These are phyloP conservation scores for Baccha elongata DNA, from an alignment of 2,888 invertebrate genomes.

Conservation along the genomic window DNA sequence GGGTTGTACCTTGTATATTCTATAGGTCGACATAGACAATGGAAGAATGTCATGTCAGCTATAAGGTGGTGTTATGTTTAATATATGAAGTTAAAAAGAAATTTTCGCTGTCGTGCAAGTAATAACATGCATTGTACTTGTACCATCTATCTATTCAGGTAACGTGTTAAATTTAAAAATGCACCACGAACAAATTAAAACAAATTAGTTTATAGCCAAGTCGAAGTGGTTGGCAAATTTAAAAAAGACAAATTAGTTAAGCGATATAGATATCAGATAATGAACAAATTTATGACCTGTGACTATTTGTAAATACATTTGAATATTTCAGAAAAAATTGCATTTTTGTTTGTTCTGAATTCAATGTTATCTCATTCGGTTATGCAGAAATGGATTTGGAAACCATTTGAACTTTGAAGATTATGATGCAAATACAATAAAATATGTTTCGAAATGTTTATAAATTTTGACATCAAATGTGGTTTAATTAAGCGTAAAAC, in stretches of 20 bases:
- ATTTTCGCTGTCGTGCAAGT: constrained; percentile 60
- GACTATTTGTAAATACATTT: constrained; percentile 25
- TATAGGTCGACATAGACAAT: constrained; percentile 24
- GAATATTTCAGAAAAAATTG: too few species aligned
- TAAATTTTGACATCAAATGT: too few species aligned
- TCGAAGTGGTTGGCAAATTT: constrained; percentile 45
- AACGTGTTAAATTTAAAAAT: constrained; percentile 62
- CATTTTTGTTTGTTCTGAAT: too few species aligned
- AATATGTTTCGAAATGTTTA: too few species aligned
- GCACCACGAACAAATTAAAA: constrained; percentile 60
- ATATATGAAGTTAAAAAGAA: constrained; percentile 16
- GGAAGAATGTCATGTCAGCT: constrained; percentile 28
- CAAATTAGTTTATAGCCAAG: constrained; percentile 34
- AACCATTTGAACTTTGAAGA: too few species aligned
- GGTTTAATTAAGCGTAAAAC: too few species aligned
- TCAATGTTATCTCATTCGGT: too few species aligned
- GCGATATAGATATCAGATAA: constrained; percentile 25
- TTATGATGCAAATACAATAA: too few species aligned
- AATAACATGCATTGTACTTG: constrained; percentile 59
- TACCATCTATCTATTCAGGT: too few species aligned
- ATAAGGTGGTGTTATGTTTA: constrained; percentile 10
- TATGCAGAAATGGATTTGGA: too few species aligned
- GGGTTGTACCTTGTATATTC: constrained; percentile 1
- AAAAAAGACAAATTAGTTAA: constrained; percentile 37
- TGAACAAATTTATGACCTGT: constrained; percentile 18